Conservation (phyloP, 2,797 vertebrate genomes). For the Pitangus sulphuratus region DNA sequence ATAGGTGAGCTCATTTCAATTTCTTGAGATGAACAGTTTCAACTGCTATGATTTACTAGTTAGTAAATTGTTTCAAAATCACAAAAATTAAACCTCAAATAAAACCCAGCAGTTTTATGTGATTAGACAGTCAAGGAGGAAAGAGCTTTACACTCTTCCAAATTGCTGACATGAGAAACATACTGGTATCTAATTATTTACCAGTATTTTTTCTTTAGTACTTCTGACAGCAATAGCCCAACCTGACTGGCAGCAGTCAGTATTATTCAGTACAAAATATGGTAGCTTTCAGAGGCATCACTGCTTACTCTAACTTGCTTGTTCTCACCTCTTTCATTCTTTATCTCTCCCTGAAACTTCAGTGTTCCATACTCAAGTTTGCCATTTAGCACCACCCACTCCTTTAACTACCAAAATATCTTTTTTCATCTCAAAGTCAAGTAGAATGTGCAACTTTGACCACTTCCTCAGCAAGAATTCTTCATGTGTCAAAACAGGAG, state of each 20-base stretch:
- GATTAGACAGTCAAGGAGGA: not conserved
- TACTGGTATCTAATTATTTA: not conserved
- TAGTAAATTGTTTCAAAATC: not conserved
- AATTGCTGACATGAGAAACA: not conserved
- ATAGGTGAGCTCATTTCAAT: not conserved
- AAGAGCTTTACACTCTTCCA: not conserved
- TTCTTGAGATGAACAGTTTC: not conserved
- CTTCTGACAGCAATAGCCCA: not conserved
- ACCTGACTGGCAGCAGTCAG: not conserved
- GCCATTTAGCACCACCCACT: not conserved
- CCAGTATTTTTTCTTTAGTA: not conserved
- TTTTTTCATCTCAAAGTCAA: not conserved
- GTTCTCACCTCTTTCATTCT: not conserved
- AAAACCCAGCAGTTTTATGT: not conserved
- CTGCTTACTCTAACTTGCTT: not conserved
- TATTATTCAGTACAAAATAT: not conserved
- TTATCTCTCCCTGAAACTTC: not conserved
- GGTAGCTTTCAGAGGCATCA: not conserved
- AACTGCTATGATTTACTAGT: not conserved
- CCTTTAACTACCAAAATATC: not conserved
- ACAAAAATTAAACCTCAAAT: not conserved
- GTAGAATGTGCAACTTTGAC: not conserved
- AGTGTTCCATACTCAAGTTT: not conserved
- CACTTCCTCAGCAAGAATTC: slow-evolving; percentile 19
- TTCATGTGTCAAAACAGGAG: not conserved